Conservation (phyloP, 1,140 invertebrate species). For the Hyposmocoma kahamanoa region DNA sequence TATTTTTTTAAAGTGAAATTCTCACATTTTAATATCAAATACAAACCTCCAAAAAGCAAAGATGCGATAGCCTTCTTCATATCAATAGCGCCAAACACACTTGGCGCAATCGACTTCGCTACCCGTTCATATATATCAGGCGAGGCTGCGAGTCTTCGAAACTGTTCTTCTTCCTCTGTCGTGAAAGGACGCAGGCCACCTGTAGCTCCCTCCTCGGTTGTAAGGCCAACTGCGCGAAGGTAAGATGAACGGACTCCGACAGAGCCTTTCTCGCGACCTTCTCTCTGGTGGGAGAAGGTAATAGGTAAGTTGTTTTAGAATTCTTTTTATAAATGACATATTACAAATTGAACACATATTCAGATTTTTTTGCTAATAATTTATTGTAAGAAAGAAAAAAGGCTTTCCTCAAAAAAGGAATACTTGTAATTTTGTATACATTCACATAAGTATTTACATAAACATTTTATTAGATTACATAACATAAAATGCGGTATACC, state of each 20-base stretch:
- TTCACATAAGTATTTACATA: no score
- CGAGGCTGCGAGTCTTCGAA: constrained; percentile 87
- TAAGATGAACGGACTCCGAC: constrained; percentile 96
- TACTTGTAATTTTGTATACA: no score
- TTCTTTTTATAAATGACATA: no score
- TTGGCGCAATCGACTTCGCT: constrained; percentile 94
- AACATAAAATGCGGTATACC: no score
- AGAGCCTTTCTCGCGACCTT: constrained; percentile 87
- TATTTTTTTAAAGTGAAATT: no score
- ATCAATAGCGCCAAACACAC: constrained; percentile 95
- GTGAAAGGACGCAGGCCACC: constrained; percentile 78
- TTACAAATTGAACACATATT: no score
- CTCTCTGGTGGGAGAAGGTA: constrained; percentile 63
- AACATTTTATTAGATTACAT: no score
- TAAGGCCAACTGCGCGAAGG: constrained; percentile 93
- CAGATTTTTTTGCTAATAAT: no score
- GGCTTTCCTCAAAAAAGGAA: no score
- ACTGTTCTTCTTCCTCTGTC: constrained; percentile 93
- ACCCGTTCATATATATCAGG: constrained; percentile 94
- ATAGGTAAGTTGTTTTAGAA: no score
- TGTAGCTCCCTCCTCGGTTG: constrained; percentile 87
- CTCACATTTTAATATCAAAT: no score
- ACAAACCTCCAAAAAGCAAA: constrained; percentile 87
- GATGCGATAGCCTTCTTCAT: constrained; percentile 99
- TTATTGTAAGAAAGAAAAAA: no score